These are phyloP conservation scores for Epiperipatus broadwayi DNA, from an alignment of 2,888 invertebrate genomes.

Conservation along the genomic window DNA sequence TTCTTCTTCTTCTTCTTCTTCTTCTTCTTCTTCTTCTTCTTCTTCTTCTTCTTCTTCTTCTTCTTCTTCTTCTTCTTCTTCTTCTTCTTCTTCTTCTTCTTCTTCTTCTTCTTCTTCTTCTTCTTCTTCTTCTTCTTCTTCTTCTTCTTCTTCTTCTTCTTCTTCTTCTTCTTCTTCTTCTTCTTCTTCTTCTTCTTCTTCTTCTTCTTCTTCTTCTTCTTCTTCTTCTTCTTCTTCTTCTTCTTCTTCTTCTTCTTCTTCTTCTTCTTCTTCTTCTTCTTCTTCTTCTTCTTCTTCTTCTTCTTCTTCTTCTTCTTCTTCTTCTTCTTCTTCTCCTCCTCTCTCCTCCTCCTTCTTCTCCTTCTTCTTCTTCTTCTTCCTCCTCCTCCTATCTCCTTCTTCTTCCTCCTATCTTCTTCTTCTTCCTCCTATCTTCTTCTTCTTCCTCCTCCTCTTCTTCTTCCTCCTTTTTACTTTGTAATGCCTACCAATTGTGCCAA, in stretches of 20 bases:
- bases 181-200: slow-evolving; percentile 8
- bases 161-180: slow-evolving; percentile 10
- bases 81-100: slow-evolving; percentile 9
- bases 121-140: slow-evolving; percentile 9
- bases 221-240: too few relatives aligned
- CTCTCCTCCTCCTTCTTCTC: too few relatives aligned
- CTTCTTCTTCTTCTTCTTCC: too few relatives aligned
- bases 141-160: slow-evolving; percentile 7
- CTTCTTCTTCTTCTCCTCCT: too few relatives aligned
- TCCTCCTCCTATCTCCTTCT: too few relatives aligned
- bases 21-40: slow-evolving; percentile 11
- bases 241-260: too few relatives aligned
- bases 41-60: slow-evolving; percentile 8
- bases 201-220: slow-evolving; percentile 7
- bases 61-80: slow-evolving; percentile 6
- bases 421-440: too few relatives aligned
- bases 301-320: too few relatives aligned
- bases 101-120: slow-evolving; percentile 8
- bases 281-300: too few relatives aligned
- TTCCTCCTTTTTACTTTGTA: not conserved
- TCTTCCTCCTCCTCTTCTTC: slow-evolving; percentile 10
- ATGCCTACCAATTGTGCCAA: too few relatives aligned
- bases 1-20: slow-evolving; percentile 3
- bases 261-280: too few relatives aligned
- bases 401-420: too few relatives aligned